Conservation (phyloP, 2,888 invertebrate species). For the Chromoteleia sp. region DNA sequence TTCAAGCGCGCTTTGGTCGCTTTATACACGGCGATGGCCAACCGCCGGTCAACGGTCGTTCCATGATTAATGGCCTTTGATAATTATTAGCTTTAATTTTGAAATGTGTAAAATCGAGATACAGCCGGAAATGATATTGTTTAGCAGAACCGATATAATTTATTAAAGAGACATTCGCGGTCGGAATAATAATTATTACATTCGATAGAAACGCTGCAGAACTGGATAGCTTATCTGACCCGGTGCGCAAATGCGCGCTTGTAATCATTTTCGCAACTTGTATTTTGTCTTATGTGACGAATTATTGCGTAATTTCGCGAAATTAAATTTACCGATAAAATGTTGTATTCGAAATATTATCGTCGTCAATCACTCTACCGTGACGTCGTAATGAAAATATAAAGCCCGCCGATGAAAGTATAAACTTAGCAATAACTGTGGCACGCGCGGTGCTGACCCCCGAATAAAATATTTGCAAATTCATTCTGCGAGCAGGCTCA, state of each 20-base stretch:
- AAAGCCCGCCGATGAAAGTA: slow-evolving; percentile 25
- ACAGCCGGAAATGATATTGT: slow-evolving; percentile 59
- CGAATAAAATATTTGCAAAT: slow-evolving; percentile 82
- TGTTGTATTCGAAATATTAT: background rate
- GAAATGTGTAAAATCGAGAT: slow-evolving; percentile 62
- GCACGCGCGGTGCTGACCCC: slow-evolving; percentile 62
- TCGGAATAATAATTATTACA: slow-evolving; percentile 50
- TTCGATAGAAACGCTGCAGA: slow-evolving; percentile 13
- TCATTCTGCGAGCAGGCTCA: slow-evolving; percentile 80
- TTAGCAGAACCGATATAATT: slow-evolving; percentile 48
- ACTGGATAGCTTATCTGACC: slow-evolving; percentile 27
- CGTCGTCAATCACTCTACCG: background rate
- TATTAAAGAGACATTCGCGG: slow-evolving; percentile 34
- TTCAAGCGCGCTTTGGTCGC: slow-evolving; percentile 21
- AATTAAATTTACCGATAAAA: background rate
- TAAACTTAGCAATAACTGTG: slow-evolving; percentile 46
- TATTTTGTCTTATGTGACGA: slow-evolving; percentile 2
- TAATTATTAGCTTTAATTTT: slow-evolving; percentile 68
- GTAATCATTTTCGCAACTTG: slow-evolving; percentile 15
- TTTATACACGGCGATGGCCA: slow-evolving; percentile 38
- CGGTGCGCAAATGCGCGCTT: background rate
- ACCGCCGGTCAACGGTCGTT: slow-evolving; percentile 52
- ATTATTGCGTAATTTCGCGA: background rate
- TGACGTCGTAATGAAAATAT: background rate
- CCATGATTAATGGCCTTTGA: slow-evolving; percentile 59